These are phyloP conservation scores for Lissonota sp. DNA, from an alignment of 2,888 invertebrate species.

Conservation along the genomic window DNA sequence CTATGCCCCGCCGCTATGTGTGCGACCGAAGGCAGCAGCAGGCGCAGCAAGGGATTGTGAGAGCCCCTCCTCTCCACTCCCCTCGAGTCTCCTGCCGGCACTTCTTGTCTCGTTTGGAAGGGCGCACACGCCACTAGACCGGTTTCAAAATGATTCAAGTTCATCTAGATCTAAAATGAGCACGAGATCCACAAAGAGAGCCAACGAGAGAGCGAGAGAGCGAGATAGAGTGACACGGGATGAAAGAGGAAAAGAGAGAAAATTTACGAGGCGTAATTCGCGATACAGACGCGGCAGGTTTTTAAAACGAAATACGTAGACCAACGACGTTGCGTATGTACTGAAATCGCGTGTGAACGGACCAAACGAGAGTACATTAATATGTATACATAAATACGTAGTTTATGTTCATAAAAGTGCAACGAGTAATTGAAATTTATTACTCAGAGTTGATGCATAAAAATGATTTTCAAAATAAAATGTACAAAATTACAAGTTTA, in stretches of 20 bases:
- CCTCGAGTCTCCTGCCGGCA: background rate
- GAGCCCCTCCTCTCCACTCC: slow-evolving; percentile 11
- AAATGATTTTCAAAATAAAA: slow-evolving; percentile 7
- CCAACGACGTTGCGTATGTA: slow-evolving; percentile 8
- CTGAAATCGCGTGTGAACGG: slow-evolving; percentile 56
- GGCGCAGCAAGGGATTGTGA: background rate
- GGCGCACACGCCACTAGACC: slow-evolving; percentile 70
- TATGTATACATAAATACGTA: too few species aligned
- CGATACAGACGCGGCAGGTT: slow-evolving; percentile 54
- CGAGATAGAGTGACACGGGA: slow-evolving; percentile 2
- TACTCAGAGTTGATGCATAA: slow-evolving; percentile 7
- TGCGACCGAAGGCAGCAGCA: slow-evolving; percentile 4
- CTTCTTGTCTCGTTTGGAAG: background rate
- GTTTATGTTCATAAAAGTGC: slow-evolving; percentile 26
- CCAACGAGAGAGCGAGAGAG: background rate
- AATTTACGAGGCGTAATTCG: slow-evolving; percentile 25
- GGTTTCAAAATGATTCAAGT: slow-evolving; percentile 78
- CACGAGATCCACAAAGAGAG: slow-evolving; percentile 47
- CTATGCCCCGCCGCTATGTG: slow-evolving; percentile 56
- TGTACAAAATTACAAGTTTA: background rate
- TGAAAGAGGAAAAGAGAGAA: background rate
- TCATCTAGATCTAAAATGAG: slow-evolving; percentile 76
- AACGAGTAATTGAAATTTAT: slow-evolving; percentile 56
- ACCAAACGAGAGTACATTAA: slow-evolving; percentile 34
- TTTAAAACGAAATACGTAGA: slow-evolving; percentile 21